Evolutionary conservation across 2,797 vertebrate genomes (phyloP).

Genomic region (Telmatherina bonti): DNA sequence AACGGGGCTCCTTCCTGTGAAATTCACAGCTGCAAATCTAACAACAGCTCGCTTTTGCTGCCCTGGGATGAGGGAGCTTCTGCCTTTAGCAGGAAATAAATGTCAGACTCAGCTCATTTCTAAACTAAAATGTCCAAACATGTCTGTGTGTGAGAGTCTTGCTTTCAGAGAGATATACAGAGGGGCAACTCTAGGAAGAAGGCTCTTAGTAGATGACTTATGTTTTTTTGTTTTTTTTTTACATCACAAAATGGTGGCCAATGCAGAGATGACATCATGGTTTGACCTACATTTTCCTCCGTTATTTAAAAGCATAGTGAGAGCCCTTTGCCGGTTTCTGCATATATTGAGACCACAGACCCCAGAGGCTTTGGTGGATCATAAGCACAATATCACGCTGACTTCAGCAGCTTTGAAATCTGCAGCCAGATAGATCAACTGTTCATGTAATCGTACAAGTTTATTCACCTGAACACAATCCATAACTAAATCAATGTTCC

Average conservation of each 20-base stretch:
- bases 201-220: background rate
- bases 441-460: constrained; percentile 33
- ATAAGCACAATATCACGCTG: constrained; percentile 51
- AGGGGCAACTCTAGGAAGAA: constrained; percentile 6
- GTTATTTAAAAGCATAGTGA: constrained; percentile 57
- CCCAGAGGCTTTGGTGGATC: constrained; percentile 38
- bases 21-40: constrained; percentile 50
- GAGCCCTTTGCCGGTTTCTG: constrained; percentile 57
- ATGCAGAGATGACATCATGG: constrained; percentile 69
- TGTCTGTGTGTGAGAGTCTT: constrained; percentile 2
- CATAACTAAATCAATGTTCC: too few relatives aligned
- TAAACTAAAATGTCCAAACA: constrained; percentile 27
- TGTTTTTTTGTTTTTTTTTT: constrained; percentile 1
- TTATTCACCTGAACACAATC: background rate
- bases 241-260: constrained; percentile 66
- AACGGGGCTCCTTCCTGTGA: constrained; percentile 74
- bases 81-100: constrained; percentile 40
- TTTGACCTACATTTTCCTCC: constrained; percentile 73
- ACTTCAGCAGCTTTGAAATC: constrained; percentile 61
- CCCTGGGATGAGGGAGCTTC: constrained; percentile 33
- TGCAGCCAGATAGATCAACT: constrained; percentile 37
- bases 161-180: constrained; percentile 4
- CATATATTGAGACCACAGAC: constrained; percentile 41
- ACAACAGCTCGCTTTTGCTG: constrained; percentile 45
- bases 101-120: constrained; percentile 29